A percentile compares a stretch with the other conserved stretches of the same genome.
Conservation (phyloP, 1,140 invertebrate species). For the Berghia stephanieae region DNA sequence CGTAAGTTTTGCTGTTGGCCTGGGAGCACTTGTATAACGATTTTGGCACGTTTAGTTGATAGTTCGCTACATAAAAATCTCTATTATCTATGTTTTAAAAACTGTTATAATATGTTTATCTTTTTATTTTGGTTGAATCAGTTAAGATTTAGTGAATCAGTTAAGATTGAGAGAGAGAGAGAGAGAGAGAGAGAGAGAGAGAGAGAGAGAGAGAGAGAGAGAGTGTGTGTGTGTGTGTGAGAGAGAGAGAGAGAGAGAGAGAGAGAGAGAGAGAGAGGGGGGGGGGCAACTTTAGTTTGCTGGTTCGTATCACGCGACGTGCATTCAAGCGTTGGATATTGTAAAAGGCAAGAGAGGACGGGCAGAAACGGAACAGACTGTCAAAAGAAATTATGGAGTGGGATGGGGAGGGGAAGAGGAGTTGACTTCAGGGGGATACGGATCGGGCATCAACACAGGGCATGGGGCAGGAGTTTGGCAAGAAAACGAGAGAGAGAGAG, state of each 20-base stretch:
- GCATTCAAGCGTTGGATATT: neutral
- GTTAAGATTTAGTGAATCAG: no score
- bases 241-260: neutral
- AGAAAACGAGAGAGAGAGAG: neutral
- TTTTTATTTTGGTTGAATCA: no score
- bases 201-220: neutral
- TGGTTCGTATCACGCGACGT: neutral
- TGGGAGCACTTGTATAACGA: no score
- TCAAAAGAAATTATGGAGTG: neutral
- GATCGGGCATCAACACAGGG: no score
- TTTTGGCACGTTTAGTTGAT: no score
- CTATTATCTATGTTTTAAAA: no score
- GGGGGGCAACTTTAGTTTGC: neutral
- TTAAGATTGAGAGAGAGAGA: neutral
- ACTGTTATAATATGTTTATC: no score
- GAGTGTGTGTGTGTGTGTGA: constrained; percentile 10
- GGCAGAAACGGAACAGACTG: neutral
- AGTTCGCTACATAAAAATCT: no score
- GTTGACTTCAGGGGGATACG: no score
- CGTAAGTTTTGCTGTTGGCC: no score
- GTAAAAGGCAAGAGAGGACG: neutral
- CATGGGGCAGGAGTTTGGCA: neutral
- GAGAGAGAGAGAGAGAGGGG: neutral
- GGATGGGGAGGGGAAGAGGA: neutral
- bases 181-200: neutral